phyloP scores from a whole-genome alignment of 1,140 invertebrate genomes.

The Cepaea nemoralis region DNA sequence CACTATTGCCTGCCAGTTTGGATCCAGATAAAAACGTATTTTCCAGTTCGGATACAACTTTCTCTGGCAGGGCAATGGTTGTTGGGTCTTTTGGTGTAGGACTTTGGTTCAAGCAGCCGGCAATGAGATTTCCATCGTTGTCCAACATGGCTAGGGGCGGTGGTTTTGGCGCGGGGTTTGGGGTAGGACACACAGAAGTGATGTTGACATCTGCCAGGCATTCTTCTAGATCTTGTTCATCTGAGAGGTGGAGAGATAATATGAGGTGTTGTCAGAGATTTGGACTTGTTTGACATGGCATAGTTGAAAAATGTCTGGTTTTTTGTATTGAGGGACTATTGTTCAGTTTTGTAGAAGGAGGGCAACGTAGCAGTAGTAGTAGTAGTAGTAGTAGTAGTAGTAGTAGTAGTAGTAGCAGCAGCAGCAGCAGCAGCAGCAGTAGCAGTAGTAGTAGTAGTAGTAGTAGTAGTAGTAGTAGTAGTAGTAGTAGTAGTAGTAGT shows the following conservation, averaged over 20 bases:
- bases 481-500: no score
- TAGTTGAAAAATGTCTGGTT: no score
- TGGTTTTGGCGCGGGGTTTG: not conserved
- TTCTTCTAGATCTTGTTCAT: constrained; percentile 19
- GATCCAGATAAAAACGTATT: not conserved
- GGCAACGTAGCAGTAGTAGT: no score
- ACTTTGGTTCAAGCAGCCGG: not conserved
- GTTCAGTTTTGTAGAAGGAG: no score
- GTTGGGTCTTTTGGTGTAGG: not conserved
- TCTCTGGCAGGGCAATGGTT: constrained; percentile 6
- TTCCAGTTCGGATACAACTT: not conserved
- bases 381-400: no score
- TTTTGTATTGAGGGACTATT: no score
- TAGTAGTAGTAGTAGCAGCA: no score
- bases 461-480: no score
- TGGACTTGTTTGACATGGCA: no score
- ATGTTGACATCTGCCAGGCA: not conserved
- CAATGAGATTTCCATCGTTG: constrained; percentile 18
- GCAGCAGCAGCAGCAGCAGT: no score
- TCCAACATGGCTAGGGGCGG: constrained; percentile 12
- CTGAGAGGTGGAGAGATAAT: not conserved
- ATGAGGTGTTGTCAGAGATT: no score
- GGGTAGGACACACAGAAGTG: not conserved
- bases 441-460: no score
- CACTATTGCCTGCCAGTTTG: not conserved